Evolutionary conservation across 2,113 vertebrate species (phyloP).

Genomic region (Muscicapa adusta): DNA sequence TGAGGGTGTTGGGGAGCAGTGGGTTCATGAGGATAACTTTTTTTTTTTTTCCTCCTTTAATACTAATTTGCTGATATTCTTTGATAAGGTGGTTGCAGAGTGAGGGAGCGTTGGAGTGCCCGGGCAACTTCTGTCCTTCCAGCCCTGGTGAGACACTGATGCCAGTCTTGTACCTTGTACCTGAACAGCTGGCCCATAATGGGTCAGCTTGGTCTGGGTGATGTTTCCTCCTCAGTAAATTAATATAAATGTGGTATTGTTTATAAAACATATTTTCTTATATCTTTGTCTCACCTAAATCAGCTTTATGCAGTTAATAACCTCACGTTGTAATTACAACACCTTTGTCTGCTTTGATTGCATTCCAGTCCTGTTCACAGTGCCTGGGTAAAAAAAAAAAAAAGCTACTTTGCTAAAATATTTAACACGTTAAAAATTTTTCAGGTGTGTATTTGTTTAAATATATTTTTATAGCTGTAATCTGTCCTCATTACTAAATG

Average conservation of each 20-base stretch:
- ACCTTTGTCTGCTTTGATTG: neutral
- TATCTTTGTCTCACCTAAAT: neutral
- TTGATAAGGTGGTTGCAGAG: neutral
- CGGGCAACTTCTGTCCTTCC: neutral
- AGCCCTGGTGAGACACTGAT: neutral
- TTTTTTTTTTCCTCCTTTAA: neutral
- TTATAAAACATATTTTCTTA: neutral
- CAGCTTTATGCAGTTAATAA: neutral
- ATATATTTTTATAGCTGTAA: neutral
- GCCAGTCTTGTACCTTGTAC: too few species aligned
- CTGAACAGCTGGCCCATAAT: fast-evolving
- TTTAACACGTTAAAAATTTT: neutral
- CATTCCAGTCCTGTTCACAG: neutral
- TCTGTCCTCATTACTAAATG: conserved; percentile 18
- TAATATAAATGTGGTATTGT: neutral
- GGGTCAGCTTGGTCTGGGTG: neutral
- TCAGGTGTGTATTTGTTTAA: conserved; percentile 34
- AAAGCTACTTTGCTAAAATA: neutral
- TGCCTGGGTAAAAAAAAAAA: neutral
- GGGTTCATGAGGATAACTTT: neutral
- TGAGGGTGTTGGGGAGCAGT: fast-evolving
- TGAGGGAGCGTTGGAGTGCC: fast-evolving
- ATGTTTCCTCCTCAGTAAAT: neutral
- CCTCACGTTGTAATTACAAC: neutral
- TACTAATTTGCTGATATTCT: fast-evolving